These are phyloP conservation scores for Heliconius nattereri DNA, from an alignment of 1,140 invertebrate genomes.

Conservation along the genomic window DNA sequence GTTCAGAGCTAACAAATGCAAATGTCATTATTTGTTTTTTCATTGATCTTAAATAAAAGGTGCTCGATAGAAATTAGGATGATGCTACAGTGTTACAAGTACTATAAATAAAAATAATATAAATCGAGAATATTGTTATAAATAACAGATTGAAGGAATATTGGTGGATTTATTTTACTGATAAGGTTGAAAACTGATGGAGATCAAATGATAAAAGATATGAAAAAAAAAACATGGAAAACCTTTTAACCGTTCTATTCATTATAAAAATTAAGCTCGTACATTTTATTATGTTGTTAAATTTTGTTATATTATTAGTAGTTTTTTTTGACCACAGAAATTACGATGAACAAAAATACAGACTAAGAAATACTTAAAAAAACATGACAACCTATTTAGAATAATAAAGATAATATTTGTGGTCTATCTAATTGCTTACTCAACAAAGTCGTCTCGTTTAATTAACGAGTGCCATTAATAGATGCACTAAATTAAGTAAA, in stretches of 20 bases:
- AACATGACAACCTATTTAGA: too few species aligned
- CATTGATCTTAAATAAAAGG: neutral
- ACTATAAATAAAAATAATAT: too few species aligned
- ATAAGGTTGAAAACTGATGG: neutral
- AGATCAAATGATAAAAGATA: neutral
- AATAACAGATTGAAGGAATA: neutral
- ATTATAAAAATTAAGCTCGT: too few species aligned
- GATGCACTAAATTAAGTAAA: constrained; percentile 34
- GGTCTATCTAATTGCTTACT: neutral
- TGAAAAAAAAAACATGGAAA: neutral
- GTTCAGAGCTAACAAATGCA: too few species aligned
- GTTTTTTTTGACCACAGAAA: too few species aligned
- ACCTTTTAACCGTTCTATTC: neutral
- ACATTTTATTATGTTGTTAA: too few species aligned
- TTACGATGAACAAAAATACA: too few species aligned
- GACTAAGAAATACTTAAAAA: too few species aligned
- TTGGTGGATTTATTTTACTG: neutral
- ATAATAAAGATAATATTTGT: neutral
- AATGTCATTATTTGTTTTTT: neutral
- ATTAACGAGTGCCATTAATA: constrained; percentile 26
- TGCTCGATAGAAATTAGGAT: too few species aligned
- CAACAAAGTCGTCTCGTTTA: constrained; percentile 3
- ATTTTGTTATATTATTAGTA: too few species aligned
- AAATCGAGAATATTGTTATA: neutral
- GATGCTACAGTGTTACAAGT: too few species aligned